phyloP scores from a whole-genome alignment of 2,113 vertebrate genomes.

The Peromyscus maniculatus region DNA sequence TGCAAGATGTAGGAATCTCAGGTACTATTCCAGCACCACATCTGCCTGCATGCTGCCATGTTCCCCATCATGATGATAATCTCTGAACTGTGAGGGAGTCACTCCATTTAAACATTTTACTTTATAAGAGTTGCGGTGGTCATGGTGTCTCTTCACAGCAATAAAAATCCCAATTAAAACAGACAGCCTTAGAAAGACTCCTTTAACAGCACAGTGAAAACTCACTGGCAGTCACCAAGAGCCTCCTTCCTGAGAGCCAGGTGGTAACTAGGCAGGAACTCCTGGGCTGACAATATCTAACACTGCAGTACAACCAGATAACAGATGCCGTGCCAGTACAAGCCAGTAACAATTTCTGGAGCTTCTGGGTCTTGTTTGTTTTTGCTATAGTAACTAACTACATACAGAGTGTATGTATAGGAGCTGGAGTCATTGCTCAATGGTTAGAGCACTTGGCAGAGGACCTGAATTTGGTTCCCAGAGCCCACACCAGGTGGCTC shows the following conservation, averaged over 20 bases:
- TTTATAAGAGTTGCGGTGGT: not conserved
- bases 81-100: not conserved
- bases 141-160: not conserved
- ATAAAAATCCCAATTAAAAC: not conserved
- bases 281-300: too few relatives aligned
- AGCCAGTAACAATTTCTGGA: too few relatives aligned
- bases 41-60: not conserved
- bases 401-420: fast-evolving
- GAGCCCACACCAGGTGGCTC: not conserved
- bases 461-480: not conserved
- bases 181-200: not conserved
- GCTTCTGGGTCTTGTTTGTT: not conserved
- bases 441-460: not conserved
- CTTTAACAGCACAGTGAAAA: not conserved
- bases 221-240: not conserved
- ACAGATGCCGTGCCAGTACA: fast-evolving
- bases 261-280: fast-evolving
- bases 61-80: not conserved
- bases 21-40: not conserved
- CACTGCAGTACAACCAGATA: not conserved
- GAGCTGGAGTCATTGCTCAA: not conserved
- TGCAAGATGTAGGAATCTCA: not conserved
- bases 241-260: fast-evolving
- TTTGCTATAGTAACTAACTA: too few relatives aligned
- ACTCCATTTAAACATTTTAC: not conserved